Percentiles rank a stretch among this genome's conserved stretches.
These are phyloP conservation scores for Aleiodes alternator DNA, from an alignment of 2,888 invertebrate species.

Conservation along the genomic window DNA sequence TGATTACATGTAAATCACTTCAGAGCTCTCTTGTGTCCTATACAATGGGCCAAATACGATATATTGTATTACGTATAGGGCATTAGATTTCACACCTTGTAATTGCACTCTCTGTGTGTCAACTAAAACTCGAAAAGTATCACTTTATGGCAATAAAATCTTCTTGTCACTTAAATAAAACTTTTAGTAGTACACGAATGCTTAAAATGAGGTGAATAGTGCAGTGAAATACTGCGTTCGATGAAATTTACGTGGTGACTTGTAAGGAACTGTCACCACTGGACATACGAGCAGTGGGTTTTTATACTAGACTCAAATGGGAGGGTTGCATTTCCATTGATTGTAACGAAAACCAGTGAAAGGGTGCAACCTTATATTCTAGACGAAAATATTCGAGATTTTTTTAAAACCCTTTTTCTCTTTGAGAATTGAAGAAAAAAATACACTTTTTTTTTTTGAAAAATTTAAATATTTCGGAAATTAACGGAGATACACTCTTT, in stretches of 20 bases:
- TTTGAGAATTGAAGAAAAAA: too few relatives aligned
- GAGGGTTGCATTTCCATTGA: slow-evolving; percentile 66
- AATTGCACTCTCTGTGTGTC: too few relatives aligned
- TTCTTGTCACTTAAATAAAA: too few relatives aligned
- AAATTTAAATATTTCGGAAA: too few relatives aligned
- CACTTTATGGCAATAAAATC: too few relatives aligned
- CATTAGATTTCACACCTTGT: too few relatives aligned
- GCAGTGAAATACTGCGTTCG: not conserved
- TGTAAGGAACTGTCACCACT: slow-evolving; percentile 27
- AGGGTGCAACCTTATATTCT: slow-evolving; percentile 72
- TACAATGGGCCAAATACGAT: not conserved
- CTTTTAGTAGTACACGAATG: too few relatives aligned
- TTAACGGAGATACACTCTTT: not conserved
- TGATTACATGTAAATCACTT: slow-evolving; percentile 11
- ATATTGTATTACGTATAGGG: too few relatives aligned
- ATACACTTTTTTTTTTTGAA: too few relatives aligned
- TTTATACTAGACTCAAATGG: slow-evolving; percentile 7
- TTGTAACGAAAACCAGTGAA: slow-evolving; percentile 73
- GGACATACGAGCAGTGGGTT: not conserved
- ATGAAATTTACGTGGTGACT: slow-evolving; percentile 26
- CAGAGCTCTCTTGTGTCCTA: not conserved
- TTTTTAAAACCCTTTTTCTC: slow-evolving; percentile 8
- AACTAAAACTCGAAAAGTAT: too few relatives aligned
- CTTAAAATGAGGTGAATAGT: too few relatives aligned
- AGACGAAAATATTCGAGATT: slow-evolving; percentile 53